Conservation (phyloP, 2,797 vertebrate species). For the Premnoplex brunnescens region DNA sequence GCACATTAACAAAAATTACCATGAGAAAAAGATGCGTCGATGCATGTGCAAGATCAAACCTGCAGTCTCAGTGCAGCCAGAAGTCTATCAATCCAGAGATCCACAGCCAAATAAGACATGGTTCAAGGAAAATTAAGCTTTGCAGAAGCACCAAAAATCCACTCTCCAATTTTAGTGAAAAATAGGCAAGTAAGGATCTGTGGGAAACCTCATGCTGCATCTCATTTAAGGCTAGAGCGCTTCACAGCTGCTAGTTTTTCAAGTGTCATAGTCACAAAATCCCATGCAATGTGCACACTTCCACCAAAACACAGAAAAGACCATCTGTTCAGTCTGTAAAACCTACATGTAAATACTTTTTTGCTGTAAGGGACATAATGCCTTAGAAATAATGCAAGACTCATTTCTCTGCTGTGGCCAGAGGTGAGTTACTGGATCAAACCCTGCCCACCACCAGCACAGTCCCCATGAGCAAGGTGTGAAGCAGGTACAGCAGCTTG, state of each 20-base stretch:
- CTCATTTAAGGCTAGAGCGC: background rate
- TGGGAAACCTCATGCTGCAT: constrained; percentile 37
- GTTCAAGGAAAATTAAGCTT: background rate
- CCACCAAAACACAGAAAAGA: constrained; percentile 31
- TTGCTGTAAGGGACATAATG: background rate
- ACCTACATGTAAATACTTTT: constrained; percentile 7
- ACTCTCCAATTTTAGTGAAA: constrained; percentile 13
- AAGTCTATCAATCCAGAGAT: background rate
- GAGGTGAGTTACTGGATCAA: background rate
- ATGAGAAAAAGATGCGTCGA: background rate
- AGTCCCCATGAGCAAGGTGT: background rate
- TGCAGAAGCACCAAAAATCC: constrained; percentile 3
- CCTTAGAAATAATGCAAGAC: background rate
- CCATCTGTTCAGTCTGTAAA: constrained; percentile 47
- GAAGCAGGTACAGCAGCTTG: background rate
- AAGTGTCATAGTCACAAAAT: constrained; percentile 52
- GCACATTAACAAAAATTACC: background rate
- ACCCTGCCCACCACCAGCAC: background rate
- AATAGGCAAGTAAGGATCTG: background rate
- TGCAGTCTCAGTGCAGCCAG: background rate
- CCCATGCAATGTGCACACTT: constrained; percentile 7
- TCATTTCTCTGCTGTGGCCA: background rate
- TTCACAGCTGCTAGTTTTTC: constrained; percentile 50
- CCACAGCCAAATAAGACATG: background rate
- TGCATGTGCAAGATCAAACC: background rate